A percentile compares a stretch with the other conserved stretches of the same genome.
Conservation (phyloP, 2,888 invertebrate genomes). For the Erynnis tages region DNA sequence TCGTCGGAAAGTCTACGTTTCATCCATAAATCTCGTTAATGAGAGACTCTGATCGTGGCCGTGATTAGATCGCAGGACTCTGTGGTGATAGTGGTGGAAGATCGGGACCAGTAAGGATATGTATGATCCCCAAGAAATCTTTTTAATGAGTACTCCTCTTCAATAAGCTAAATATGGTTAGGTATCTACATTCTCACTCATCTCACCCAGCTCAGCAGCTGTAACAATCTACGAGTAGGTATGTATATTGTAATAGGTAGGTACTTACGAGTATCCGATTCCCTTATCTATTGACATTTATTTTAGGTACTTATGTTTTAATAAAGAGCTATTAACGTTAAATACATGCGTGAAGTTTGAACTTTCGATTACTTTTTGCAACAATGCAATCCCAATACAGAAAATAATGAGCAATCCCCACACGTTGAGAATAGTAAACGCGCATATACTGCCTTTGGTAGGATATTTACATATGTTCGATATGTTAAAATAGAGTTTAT, state of each 20-base stretch:
- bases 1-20: slow-evolving; percentile 65
- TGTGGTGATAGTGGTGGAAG: slow-evolving; percentile 36
- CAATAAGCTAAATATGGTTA: too few relatives aligned
- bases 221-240: too few relatives aligned
- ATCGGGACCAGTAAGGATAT: slow-evolving; percentile 36
- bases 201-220: too few relatives aligned
- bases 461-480: not conserved
- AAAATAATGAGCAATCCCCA: not conserved
- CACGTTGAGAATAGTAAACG: slow-evolving; percentile 18
- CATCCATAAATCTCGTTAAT: slow-evolving; percentile 78
- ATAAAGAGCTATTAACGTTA: too few relatives aligned
- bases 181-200: too few relatives aligned
- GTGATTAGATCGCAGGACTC: slow-evolving; percentile 63
- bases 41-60: slow-evolving; percentile 68
- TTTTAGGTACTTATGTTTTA: too few relatives aligned
- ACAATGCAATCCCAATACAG: not conserved
- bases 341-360: not conserved
- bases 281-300: too few relatives aligned
- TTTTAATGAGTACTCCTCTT: not conserved
- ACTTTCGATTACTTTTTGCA: not conserved
- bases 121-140: slow-evolving; percentile 22
- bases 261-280: too few relatives aligned
- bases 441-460: slow-evolving; percentile 5
- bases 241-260: too few relatives aligned
- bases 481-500: not conserved